Conservation (phyloP, 2,797 vertebrate genomes). For the Platyrinchus mystaceus region DNA sequence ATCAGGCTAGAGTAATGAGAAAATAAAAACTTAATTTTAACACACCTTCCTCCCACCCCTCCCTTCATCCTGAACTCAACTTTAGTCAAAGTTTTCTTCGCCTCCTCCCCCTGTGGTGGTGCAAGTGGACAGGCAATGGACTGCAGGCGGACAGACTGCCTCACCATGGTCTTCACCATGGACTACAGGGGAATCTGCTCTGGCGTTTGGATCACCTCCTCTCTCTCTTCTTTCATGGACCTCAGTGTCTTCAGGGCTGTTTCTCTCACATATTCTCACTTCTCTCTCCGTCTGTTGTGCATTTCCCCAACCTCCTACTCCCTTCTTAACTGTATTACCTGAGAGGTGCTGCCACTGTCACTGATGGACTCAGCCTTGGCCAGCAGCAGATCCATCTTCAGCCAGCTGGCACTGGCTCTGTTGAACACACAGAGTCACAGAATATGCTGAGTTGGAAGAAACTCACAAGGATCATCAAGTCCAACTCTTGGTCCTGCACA, state of each 20-base stretch:
- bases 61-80: neutral
- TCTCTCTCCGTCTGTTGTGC: neutral
- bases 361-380: neutral
- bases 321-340: no score
- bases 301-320: neutral
- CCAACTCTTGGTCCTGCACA: neutral
- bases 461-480: neutral
- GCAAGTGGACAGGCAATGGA: neutral
- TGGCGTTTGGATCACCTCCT: accelerated
- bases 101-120: accelerated
- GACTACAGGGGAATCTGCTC: neutral
- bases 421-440: neutral
- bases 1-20: neutral
- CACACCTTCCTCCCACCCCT: neutral
- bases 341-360: accelerated
- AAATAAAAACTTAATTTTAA: neutral
- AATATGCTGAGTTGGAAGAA: neutral
- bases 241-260: neutral
- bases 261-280: neutral
- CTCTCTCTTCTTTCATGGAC: neutral
- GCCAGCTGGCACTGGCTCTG: accelerated
- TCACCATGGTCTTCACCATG: neutral
- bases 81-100: neutral
- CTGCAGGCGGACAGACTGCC: neutral
- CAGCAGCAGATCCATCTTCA: accelerated